phyloP scores from a whole-genome alignment of 2,888 invertebrate species.

The Ernsta delagoae region DNA sequence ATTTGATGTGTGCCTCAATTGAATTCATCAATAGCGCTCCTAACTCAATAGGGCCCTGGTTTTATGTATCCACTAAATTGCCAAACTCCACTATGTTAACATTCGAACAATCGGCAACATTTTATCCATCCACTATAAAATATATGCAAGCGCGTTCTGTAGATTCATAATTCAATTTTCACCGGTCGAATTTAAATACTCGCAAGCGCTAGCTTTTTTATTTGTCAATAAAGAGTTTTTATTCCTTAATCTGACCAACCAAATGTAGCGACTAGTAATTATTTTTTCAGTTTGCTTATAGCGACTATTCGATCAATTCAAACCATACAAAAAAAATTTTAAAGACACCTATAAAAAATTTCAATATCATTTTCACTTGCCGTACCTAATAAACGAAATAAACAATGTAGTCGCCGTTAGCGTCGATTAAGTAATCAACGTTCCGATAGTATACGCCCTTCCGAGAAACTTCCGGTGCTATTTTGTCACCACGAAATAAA shows the following conservation, averaged over 20 bases:
- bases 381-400: not conserved
- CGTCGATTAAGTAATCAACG: conserved; percentile 17
- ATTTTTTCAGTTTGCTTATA: too few relatives aligned
- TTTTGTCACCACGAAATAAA: conserved; percentile 28
- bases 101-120: conserved; percentile 24
- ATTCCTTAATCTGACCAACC: too few relatives aligned
- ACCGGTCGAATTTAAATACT: conserved; percentile 16
- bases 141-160: conserved; percentile 18
- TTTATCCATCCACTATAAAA: conserved; percentile 3
- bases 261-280: too few relatives aligned
- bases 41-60: conserved; percentile 25
- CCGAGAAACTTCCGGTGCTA: conserved; percentile 13
- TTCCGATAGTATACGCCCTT: conserved; percentile 3
- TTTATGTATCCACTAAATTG: conserved; percentile 29
- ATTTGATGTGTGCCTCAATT: too few relatives aligned
- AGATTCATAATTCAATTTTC: conserved; percentile 14
- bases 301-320: too few relatives aligned
- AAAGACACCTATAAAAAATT: too few relatives aligned
- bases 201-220: too few relatives aligned
- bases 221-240: too few relatives aligned
- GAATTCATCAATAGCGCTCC: conserved; percentile 39
- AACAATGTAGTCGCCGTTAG: not conserved
- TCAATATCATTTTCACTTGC: not conserved
- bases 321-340: too few relatives aligned
- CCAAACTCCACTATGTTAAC: conserved; percentile 16